These are phyloP conservation scores for Picus viridis DNA, from an alignment of 2,797 vertebrate genomes.

Conservation along the genomic window DNA sequence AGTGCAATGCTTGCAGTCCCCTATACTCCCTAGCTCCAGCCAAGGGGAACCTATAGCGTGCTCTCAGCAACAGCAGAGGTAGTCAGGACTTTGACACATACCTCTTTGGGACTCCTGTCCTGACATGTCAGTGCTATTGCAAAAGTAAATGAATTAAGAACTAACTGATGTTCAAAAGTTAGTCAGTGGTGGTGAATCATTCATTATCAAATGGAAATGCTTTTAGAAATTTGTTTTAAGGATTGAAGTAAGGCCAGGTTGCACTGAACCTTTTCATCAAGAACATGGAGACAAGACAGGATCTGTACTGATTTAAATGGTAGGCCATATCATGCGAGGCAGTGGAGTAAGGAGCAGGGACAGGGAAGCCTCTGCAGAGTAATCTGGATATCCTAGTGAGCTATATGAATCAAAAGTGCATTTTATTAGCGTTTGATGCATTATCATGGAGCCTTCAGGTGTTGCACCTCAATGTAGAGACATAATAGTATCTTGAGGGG, in stretches of 20 bases:
- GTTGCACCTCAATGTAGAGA: background rate
- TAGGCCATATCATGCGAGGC: background rate
- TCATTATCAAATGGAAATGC: constrained; percentile 49
- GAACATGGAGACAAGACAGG: background rate
- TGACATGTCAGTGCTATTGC: background rate
- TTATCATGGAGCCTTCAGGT: background rate
- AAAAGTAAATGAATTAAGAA: background rate
- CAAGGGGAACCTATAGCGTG: background rate
- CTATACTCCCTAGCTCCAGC: background rate
- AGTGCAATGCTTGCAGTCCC: background rate
- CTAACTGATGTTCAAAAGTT: constrained; percentile 37
- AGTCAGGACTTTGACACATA: background rate
- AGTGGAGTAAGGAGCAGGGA: background rate
- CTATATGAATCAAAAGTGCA: background rate
- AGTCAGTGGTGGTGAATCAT: constrained; percentile 57
- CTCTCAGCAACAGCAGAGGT: background rate
- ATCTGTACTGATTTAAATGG: background rate
- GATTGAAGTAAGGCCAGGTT: constrained; percentile 10
- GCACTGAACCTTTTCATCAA: background rate
- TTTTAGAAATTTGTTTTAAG: constrained; percentile 20
- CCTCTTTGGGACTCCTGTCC: background rate
- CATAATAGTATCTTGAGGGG: background rate
- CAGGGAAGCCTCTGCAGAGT: background rate
- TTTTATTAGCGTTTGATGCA: background rate
- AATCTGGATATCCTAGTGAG: background rate